phyloP scores from a whole-genome alignment of 2,797 vertebrate genomes.

The Sparidentex hasta region DNA sequence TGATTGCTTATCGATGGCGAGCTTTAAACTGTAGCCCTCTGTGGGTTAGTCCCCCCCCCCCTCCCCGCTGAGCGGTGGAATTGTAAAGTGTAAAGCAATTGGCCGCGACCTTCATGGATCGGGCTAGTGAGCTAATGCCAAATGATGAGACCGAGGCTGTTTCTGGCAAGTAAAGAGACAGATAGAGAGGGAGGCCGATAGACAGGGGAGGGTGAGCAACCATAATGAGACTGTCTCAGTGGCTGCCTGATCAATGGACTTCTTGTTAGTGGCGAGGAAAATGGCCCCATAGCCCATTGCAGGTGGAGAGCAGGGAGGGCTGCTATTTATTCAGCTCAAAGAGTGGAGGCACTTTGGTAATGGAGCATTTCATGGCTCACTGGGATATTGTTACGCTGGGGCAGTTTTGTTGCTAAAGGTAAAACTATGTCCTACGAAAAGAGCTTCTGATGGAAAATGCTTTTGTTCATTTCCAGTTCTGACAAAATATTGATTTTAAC shows the following conservation, averaged over 20 bases:
- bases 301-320: constrained; percentile 76
- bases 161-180: constrained; percentile 74
- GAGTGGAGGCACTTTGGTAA: constrained; percentile 48
- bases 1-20: constrained; percentile 63
- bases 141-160: constrained; percentile 76
- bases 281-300: constrained; percentile 75
- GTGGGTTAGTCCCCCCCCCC: constrained; percentile 16
- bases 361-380: constrained; percentile 64
- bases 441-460: not conserved
- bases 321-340: constrained; percentile 75
- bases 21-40: constrained; percentile 57
- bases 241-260: constrained; percentile 86
- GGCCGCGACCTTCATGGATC: constrained; percentile 75
- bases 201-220: constrained; percentile 73
- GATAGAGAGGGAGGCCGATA: constrained; percentile 69
- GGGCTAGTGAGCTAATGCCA: constrained; percentile 77
- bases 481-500: constrained; percentile 3
- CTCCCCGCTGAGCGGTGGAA: constrained; percentile 41
- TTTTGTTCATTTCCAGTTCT: not conserved
- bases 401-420: constrained; percentile 7
- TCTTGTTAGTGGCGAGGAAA: constrained; percentile 82
- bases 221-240: constrained; percentile 86
- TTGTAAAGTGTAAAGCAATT: constrained; percentile 76
- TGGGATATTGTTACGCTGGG: constrained; percentile 52
- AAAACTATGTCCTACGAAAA: constrained; percentile 17